phyloP scores from a whole-genome alignment of 2,888 invertebrate genomes.

The Leptodirus hochenwartii region DNA sequence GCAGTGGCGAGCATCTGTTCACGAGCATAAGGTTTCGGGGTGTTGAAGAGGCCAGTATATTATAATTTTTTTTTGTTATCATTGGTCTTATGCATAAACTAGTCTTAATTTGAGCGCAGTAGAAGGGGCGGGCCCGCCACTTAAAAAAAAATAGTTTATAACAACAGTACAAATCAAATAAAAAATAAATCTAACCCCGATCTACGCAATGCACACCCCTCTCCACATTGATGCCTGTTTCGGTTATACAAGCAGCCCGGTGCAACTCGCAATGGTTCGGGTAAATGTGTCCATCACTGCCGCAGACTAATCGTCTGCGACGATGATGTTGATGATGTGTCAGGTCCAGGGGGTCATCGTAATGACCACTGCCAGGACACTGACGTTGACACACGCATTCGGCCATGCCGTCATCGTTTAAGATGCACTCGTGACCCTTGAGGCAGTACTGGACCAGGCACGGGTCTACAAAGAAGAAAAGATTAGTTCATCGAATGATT shows the following conservation, averaged over 20 bases:
- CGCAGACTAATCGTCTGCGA: conserved; percentile 41
- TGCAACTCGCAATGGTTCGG: conserved; percentile 50
- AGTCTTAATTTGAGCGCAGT: too few relatives aligned
- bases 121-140: too few relatives aligned
- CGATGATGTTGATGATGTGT: too few relatives aligned
- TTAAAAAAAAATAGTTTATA: too few relatives aligned
- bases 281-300: conserved; percentile 46
- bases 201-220: conserved; percentile 32
- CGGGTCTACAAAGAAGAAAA: conserved; percentile 32
- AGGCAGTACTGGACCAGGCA: conserved; percentile 46
- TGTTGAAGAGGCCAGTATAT: too few relatives aligned
- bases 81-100: too few relatives aligned
- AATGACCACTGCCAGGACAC: conserved; percentile 26
- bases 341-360: too few relatives aligned
- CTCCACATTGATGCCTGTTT: conserved; percentile 34
- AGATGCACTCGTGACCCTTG: conserved; percentile 42
- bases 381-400: conserved; percentile 42
- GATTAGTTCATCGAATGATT: background rate
- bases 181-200: conserved; percentile 20
- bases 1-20: too few relatives aligned
- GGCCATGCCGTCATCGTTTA: conserved; percentile 28
- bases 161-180: too few relatives aligned
- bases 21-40: too few relatives aligned
- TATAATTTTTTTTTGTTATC: too few relatives aligned
- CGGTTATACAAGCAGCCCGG: conserved; percentile 37